Conservation (phyloP, 2,888 invertebrate genomes). For the Invenusta paracnida region DNA sequence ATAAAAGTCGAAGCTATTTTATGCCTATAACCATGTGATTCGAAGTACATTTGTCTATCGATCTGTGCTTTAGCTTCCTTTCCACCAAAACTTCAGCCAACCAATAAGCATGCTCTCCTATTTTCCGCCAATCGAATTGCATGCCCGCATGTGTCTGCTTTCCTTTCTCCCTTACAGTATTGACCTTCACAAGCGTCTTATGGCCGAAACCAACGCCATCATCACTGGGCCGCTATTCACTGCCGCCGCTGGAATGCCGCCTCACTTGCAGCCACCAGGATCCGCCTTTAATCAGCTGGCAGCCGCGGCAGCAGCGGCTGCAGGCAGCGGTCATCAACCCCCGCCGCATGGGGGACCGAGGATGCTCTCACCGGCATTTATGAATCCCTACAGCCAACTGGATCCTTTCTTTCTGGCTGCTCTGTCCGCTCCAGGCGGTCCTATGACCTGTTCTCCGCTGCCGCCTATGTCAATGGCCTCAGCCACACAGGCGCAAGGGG, state of each 20-base stretch:
- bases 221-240: background rate
- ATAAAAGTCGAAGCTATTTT: no score
- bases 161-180: background rate
- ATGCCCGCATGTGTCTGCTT: background rate
- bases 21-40: no score
- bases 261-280: background rate
- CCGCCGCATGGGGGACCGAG: background rate
- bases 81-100: no score
- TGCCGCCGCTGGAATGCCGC: background rate
- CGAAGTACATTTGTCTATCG: no score
- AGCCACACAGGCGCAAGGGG: background rate
- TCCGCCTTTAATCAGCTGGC: background rate
- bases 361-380: background rate
- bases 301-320: background rate
- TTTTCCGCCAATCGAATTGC: no score
- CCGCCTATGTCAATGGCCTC: background rate
- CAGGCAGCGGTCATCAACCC: background rate
- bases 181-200: background rate
- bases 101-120: no score
- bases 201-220: background rate
- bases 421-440: background rate
- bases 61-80: no score
- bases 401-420: background rate
- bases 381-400: background rate
- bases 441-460: background rate